Conservation (phyloP, 37 sponge, comb jelly and placozoan species). For the Halichondria panicea region DNA sequence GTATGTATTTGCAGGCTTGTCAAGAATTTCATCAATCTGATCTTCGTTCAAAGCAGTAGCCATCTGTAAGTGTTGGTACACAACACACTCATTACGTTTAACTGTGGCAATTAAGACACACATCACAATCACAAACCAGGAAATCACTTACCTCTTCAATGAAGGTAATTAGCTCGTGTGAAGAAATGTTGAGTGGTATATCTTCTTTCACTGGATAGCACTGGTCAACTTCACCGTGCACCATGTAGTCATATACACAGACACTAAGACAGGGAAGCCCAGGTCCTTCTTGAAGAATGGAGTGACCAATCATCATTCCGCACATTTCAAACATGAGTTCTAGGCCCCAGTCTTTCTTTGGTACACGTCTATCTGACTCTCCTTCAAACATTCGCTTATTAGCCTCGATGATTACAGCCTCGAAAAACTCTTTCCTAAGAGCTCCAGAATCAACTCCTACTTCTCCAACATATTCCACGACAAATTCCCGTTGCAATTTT, state of each 20-base stretch:
- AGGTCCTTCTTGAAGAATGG: constrained; percentile 45
- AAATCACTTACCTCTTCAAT: constrained; percentile 49
- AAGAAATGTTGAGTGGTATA: constrained; percentile 36
- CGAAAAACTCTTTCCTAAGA: constrained; percentile 46
- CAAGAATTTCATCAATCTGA: constrained; percentile 18
- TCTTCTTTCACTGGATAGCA: constrained; percentile 15
- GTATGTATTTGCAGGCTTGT: background rate
- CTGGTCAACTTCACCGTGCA: background rate
- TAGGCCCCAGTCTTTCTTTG: constrained; percentile 32
- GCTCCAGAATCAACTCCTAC: constrained; percentile 56
- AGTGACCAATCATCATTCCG: constrained; percentile 58
- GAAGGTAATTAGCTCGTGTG: constrained; percentile 7
- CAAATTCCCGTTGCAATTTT: constrained; percentile 8
- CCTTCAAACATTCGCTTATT: constrained; percentile 51
- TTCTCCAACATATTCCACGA: constrained; percentile 37
- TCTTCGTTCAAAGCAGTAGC: background rate
- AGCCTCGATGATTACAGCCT: constrained; percentile 16
- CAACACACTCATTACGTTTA: background rate
- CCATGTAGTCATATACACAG: constrained; percentile 10
- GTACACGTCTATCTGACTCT: constrained; percentile 1
- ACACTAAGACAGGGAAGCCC: constrained; percentile 26
- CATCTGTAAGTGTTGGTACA: background rate
- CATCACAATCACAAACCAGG: background rate
- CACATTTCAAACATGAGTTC: constrained; percentile 26
- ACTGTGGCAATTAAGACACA: background rate